Evolutionary conservation across 2,113 vertebrate species (phyloP), one percentile per base, ranked within the genome.

Genomic region (Notothenia rossii): DNA sequence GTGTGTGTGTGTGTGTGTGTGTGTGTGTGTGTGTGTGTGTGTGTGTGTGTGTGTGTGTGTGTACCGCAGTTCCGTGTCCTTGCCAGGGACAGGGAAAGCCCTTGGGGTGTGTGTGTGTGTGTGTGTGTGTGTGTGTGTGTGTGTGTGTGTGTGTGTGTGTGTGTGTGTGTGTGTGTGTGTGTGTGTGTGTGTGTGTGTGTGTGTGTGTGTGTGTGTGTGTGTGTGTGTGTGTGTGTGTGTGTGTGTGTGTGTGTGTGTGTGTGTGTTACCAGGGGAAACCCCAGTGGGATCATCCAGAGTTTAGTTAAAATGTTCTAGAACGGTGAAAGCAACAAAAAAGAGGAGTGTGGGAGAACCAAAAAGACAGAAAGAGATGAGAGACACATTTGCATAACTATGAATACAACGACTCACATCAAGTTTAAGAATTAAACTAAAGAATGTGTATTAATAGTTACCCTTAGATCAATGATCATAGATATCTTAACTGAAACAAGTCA

Each of bases 181-280:
- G 72, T 54, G 59, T 80, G 60, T 72, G 14, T 86, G 75, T 86
- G 20, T 82, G 64, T 60, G 51, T 77, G 51, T 54, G 51, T 64
- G 68, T 54, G 13, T 65, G 20, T 58, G 56, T 55, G 5, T 7
- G 36, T 36, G 36, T 36, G 36, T 2, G 36, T 36, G 36, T 36
- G 5, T 5, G 3, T 36, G 33, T 36, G 33, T 20, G 7, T 63
- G n/a, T 72, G 63, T 78, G 36, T 36, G 36, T 36, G 60, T 48
- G n/a, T 59, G 53, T 60, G 51, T 60, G 29, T 12, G 20, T 22
- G 54, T 55, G 20, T 70, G 43, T 74, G 80, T 90, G 48, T 77
- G n/a, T 75, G 43, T 82, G 92, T 94, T 82, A 89, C 91, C 88
- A 87, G 81, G 92, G 93, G 94, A 94, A 94, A 93, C 92, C 93